phyloP scores from a whole-genome alignment of 2,113 vertebrate species.

The Vulpes ferrilata region DNA sequence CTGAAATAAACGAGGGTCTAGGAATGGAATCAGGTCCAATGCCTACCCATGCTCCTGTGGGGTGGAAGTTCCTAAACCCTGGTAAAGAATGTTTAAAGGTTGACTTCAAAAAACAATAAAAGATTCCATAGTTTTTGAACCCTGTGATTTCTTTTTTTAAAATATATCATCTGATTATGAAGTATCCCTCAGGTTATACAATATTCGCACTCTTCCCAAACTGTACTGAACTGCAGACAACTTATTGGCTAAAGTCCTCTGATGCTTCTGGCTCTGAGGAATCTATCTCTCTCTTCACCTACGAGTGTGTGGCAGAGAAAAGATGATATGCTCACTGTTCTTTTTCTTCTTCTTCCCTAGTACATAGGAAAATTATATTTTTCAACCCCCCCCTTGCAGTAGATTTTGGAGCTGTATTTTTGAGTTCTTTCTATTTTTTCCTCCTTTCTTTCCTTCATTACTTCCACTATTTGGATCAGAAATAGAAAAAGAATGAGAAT shows the following conservation, averaged over 20 bases:
- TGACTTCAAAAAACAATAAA: constrained; percentile 14
- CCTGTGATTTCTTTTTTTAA: not conserved
- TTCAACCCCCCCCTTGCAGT: not conserved
- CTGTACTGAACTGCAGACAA: not conserved
- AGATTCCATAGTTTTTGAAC: constrained; percentile 1
- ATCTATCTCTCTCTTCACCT: not conserved
- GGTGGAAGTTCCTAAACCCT: not conserved
- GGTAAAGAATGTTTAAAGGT: not conserved
- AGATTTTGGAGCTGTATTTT: not conserved
- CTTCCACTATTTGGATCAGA: not conserved
- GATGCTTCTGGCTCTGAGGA: not conserved
- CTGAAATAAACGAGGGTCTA: not conserved
- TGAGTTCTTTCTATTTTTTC: not conserved
- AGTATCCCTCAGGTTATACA: not conserved
- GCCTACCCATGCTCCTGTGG: not conserved
- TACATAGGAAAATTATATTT: not conserved
- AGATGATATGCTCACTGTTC: not conserved
- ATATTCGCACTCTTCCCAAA: not conserved
- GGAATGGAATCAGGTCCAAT: not conserved
- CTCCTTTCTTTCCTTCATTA: not conserved
- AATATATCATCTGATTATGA: not conserved
- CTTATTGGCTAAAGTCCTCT: not conserved
- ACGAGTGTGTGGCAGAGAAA: not conserved
- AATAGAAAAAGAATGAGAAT: not conserved
- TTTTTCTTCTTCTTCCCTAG: not conserved